Conservation (phyloP, 2,113 vertebrate genomes). For the Peromyscus polionotus region DNA sequence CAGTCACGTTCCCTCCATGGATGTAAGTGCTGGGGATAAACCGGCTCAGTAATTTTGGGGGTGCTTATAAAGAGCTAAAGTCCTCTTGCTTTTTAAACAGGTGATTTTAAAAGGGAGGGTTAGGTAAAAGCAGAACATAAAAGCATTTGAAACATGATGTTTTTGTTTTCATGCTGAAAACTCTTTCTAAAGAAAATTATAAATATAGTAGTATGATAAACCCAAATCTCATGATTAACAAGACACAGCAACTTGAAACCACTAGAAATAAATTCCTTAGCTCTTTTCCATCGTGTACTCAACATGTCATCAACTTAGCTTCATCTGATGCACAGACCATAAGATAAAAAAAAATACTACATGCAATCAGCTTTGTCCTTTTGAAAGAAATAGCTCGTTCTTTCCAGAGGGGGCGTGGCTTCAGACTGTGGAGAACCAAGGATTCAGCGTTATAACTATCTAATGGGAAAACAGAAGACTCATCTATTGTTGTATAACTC, state of each 20-base stretch:
- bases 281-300: neutral
- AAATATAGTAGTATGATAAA: neutral
- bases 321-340: neutral
- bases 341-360: neutral
- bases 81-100: neutral
- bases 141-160: neutral
- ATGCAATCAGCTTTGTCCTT: neutral
- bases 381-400: conserved; percentile 16
- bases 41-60: neutral
- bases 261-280: neutral
- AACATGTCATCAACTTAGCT: neutral
- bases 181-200: conserved; percentile 51
- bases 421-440: neutral
- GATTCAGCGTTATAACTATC: conserved; percentile 14
- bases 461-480: conserved; percentile 7
- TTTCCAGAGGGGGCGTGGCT: neutral
- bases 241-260: neutral
- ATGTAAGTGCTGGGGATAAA: neutral
- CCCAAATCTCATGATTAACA: neutral
- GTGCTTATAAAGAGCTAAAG: conserved; percentile 12
- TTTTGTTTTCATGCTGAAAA: conserved; percentile 45
- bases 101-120: conserved; percentile 19
- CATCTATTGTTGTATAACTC: conserved; percentile 5
- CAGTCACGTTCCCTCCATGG: neutral
- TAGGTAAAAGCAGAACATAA: conserved; percentile 6